Conservation (phyloP, 2,113 vertebrate species). For the Chaenogobius annularis region DNA sequence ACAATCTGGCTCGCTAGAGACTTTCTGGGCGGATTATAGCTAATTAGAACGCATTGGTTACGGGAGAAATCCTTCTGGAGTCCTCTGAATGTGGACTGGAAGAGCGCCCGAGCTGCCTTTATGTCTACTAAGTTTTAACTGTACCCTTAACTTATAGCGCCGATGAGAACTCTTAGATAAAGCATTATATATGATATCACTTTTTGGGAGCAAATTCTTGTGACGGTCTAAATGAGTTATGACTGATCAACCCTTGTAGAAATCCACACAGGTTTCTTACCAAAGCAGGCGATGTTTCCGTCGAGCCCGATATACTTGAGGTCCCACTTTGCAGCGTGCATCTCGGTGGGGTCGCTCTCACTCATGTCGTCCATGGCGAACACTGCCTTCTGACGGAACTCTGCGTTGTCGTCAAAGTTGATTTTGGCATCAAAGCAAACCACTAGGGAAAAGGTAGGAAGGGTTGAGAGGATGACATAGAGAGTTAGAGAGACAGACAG, state of each 20-base stretch:
- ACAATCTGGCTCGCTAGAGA: constrained; percentile 75
- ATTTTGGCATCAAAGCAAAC: constrained; percentile 99
- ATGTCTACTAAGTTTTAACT: constrained; percentile 65
- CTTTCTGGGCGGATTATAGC: constrained; percentile 72
- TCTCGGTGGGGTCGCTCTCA: constrained; percentile 93
- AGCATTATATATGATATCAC: constrained; percentile 10
- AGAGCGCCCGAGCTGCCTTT: constrained; percentile 48
- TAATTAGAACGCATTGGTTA: constrained; percentile 79
- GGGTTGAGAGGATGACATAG: constrained; percentile 18
- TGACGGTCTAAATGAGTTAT: no score
- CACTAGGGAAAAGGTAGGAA: constrained; percentile 73
- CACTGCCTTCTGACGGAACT: constrained; percentile 96
- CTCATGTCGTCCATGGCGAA: constrained; percentile 96
- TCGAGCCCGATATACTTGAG: constrained; percentile 98
- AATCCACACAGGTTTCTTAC: constrained; percentile 69
- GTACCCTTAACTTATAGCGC: constrained; percentile 46
- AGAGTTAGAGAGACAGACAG: constrained; percentile 20
- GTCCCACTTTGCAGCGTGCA: constrained; percentile 91
- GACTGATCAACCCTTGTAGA: no score
- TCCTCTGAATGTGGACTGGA: constrained; percentile 64
- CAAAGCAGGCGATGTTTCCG: constrained; percentile 98
- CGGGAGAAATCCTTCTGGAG: constrained; percentile 70
- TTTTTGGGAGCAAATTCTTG: no score
- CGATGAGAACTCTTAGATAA: constrained; percentile 48
- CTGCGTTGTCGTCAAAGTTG: constrained; percentile 98